Evolutionary conservation across 2,888 invertebrate species (phyloP).

Genomic region (Brachyptera risi): DNA sequence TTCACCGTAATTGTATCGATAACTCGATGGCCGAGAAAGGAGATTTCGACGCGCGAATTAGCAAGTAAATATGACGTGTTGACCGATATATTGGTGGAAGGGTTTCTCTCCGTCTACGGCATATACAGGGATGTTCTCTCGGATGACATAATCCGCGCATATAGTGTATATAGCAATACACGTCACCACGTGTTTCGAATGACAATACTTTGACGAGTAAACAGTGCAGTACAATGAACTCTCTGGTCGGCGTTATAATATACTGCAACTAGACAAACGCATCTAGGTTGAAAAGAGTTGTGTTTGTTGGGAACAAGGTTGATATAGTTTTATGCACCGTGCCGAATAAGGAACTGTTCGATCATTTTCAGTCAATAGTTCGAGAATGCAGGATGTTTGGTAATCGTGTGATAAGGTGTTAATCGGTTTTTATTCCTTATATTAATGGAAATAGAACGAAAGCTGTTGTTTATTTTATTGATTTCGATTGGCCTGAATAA

Average conservation of each 20-base stretch:
- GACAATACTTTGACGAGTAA: background rate
- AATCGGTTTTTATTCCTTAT: background rate
- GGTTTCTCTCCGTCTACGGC: constrained; percentile 7
- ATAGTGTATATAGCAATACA: background rate
- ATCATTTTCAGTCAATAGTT: too few species aligned
- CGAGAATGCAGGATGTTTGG: too few species aligned
- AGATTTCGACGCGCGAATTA: background rate
- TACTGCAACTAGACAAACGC: too few species aligned
- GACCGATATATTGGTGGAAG: background rate
- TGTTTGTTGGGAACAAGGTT: too few species aligned
- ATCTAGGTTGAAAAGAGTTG: too few species aligned
- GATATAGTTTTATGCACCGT: too few species aligned
- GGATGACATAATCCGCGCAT: background rate
- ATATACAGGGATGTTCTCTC: background rate
- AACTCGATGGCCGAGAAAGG: background rate
- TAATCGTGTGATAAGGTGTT: too few species aligned
- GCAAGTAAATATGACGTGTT: background rate
- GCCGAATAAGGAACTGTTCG: too few species aligned
- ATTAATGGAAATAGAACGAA: background rate
- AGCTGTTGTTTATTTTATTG: background rate
- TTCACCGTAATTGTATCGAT: too few species aligned
- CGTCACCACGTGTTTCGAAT: background rate
- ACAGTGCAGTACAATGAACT: background rate
- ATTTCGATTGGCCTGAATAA: background rate
- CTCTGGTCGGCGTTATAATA: too few species aligned